Base-by-base conservation (phyloP, 2,797 vertebrate species). In the Halcyon smyrnensis region DNA sequence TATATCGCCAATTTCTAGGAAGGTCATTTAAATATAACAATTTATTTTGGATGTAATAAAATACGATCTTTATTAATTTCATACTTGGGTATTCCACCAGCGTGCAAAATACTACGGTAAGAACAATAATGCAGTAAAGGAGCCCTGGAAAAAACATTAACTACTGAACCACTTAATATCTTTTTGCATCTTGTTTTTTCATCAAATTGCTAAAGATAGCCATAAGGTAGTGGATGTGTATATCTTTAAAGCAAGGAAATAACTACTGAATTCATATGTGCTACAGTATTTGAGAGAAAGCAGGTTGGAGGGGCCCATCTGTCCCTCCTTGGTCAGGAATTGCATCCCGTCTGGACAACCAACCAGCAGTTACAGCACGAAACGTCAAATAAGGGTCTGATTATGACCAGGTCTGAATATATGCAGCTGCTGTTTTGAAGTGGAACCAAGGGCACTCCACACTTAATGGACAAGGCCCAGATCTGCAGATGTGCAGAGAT, bases 11-110 rank as follows among this genome's bases (percentile, higher is more conserved):
- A 65, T 95, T 95, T 96, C 93, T 93, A 96, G 90, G 88, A 97
- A 96, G 88, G 86, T 74, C 93, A 92, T 89, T 96, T 95, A 96
- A 97, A 96, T 96, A 97, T 63, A 95, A 96, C 88, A 95, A 96
- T 95, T 96, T 96, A 97, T 97, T 97, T 95, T 96, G 91, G 92
- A 96, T 63, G 92, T 68, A 97, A 96, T 96, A 97, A 96, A 95
- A 96, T 95, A 95, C 9, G 86, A 96, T 92, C 85, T 95, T 94
- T 91, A 95, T 95, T 97, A 95, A 96, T 96, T 96, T 96, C 93
- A 93, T 97, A 95, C 93, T 96, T 96, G 84, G 93, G 88, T 97
- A 96, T 94, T 96, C 82, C 90, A 94, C 91, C 69, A 86, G 86
- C 89, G 86, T 86, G 84, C 89, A 97, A 97, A 96, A 96, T 90